Evolutionary conservation across 2,113 vertebrate genomes (phyloP).

Genomic region (Podarcis raffonei): DNA sequence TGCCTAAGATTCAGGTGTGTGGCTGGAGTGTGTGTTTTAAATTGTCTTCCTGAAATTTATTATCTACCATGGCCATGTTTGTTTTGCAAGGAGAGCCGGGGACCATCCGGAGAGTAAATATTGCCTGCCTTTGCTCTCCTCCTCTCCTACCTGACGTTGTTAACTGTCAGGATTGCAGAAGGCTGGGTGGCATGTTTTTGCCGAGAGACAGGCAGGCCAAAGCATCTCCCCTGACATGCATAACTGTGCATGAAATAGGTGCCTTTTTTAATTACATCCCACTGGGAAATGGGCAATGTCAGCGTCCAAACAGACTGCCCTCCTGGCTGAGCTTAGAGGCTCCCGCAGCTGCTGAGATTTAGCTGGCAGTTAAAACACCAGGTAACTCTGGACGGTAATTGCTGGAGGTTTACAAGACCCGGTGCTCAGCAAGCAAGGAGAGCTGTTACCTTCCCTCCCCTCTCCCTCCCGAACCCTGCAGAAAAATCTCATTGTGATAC

Average conservation of each 20-base stretch:
- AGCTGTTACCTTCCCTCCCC: not conserved
- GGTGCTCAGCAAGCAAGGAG: not conserved
- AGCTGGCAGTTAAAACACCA: not conserved
- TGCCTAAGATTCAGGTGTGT: not conserved
- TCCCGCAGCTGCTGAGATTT: not conserved
- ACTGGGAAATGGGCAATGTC: not conserved
- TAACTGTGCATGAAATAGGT: slow-evolving; percentile 2
- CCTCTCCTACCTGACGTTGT: slow-evolving; percentile 41
- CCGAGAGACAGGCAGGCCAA: not conserved
- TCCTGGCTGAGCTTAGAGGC: not conserved
- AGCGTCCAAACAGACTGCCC: not conserved
- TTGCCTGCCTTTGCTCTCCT: slow-evolving; percentile 28
- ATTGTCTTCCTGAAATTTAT: not conserved
- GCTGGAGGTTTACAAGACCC: not conserved
- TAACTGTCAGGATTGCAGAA: slow-evolving; percentile 8
- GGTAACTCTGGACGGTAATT: not conserved
- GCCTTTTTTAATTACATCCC: not conserved
- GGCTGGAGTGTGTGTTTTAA: not conserved
- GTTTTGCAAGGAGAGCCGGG: slow-evolving; percentile 33
- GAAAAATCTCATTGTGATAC: not conserved
- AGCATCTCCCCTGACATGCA: not conserved
- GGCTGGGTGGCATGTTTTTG: not conserved
- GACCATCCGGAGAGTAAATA: not conserved
- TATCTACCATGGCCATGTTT: not conserved
- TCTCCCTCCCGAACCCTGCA: not conserved